Evolutionary conservation across 2,113 vertebrate species (phyloP), one percentile per base, ranked within the genome.

Genomic region (Zapus hudsonius): DNA sequence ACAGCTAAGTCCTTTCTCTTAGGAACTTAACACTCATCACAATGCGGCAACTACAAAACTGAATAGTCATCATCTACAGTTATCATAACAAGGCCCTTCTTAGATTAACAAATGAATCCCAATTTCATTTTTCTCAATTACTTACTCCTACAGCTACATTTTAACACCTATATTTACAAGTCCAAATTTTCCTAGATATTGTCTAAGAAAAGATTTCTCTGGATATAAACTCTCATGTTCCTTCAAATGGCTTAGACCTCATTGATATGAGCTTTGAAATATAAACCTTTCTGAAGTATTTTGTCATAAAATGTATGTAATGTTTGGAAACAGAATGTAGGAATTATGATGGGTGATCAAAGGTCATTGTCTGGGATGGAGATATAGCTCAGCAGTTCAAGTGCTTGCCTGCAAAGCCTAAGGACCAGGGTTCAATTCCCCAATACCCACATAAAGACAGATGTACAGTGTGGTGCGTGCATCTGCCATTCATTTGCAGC

Each of bases 361-460:
- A 94, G 57, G 27, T 94, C 23, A 44, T 93, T 89, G 85, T 93
- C 63, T n/a, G n/a, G n/a, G n/a, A n/a, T n/a, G n/a, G n/a, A n/a
- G n/a, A n/a, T n/a, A n/a, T n/a, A n/a, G n/a, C n/a, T n/a, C n/a
- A n/a, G n/a, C n/a, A n/a, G n/a, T n/a, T n/a, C n/a, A n/a, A n/a
- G n/a, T n/a, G n/a, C n/a, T n/a, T n/a, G n/a, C n/a, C n/a, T n/a
- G n/a, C n/a, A n/a, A n/a, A n/a, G n/a, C n/a, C n/a, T n/a, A n/a
- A n/a, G n/a, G n/a, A n/a, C n/a, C n/a, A n/a, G n/a, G n/a, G n/a
- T n/a, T n/a, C n/a, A n/a, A n/a, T n/a, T n/a, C n/a, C n/a, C n/a
- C n/a, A n/a, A n/a, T n/a, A n/a, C n/a, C n/a, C n/a, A n/a, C n/a
- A n/a, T n/a, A n/a, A n/a, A n/a, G n/a, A n/a, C n/a, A n/a, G n/a